phyloP scores from a whole-genome alignment of 2,113 vertebrate species.

The Atherinomorus stipes region DNA sequence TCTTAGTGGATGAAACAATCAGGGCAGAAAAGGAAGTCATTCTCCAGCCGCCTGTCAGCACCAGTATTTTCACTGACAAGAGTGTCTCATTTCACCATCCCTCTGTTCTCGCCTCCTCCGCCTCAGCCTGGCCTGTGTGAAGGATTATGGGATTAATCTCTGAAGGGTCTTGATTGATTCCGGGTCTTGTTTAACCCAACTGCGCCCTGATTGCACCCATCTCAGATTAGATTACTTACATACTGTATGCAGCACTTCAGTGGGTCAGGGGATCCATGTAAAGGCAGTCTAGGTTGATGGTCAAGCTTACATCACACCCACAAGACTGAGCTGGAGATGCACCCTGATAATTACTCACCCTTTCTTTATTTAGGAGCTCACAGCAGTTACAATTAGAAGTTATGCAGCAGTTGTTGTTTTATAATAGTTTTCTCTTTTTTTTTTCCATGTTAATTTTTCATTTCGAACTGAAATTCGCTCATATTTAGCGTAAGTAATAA shows the following conservation, averaged over 20 bases:
- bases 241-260: slow-evolving; percentile 43
- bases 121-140: slow-evolving; percentile 50
- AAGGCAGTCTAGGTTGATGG: slow-evolving; percentile 23
- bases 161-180: slow-evolving; percentile 79
- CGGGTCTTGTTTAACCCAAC: slow-evolving; percentile 72
- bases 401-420: not conserved
- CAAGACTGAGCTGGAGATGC: slow-evolving; percentile 11
- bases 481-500: too few relatives aligned
- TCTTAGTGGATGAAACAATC: slow-evolving; percentile 24
- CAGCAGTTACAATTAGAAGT: slow-evolving; percentile 22
- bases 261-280: slow-evolving; percentile 35
- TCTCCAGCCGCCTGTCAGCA: slow-evolving; percentile 31
- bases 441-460: too few relatives aligned
- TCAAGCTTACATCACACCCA: slow-evolving; percentile 7
- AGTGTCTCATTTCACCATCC: slow-evolving; percentile 59
- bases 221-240: slow-evolving; percentile 71
- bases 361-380: slow-evolving; percentile 19
- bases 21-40: slow-evolving; percentile 41
- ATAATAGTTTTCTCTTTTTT: slow-evolving; percentile 20
- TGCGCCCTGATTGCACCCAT: slow-evolving; percentile 65
- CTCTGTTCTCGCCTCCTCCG: slow-evolving; percentile 10
- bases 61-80: slow-evolving; percentile 23
- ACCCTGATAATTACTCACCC: slow-evolving; percentile 15
- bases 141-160: slow-evolving; percentile 79
- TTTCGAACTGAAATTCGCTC: too few relatives aligned